Evolutionary conservation across 2,113 vertebrate species (phyloP), one percentile per base, ranked within the genome.

Genomic region (Pelmatolapia mariae): DNA sequence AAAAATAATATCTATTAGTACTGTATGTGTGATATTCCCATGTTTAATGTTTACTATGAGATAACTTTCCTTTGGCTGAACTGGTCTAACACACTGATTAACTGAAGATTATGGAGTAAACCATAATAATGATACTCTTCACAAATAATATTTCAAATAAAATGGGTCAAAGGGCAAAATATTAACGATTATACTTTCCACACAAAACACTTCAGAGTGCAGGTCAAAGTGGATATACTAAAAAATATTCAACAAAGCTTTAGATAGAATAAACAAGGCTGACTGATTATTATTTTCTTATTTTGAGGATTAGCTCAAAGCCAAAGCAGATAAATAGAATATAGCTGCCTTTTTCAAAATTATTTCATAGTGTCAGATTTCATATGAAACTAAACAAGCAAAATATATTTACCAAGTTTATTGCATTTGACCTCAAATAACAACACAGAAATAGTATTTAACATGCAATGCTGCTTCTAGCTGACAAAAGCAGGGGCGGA

Each of bases 61-160:
- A 36, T 63, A 66, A 68, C 33, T 68, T 66, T 68, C 19, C 0
- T 38, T 68, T 68, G 61, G 33, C 33, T 38, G 18, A 68, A 68
- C 11, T 68, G 0, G 33, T 68, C 3, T 68, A 68, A 38, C 0
- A 68, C 0, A 68, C 0, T 22, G 61, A 66, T n/a, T 66, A 66
- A 66, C 10, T 38, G 61, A 68, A 38, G 19, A 68, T 68, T 38
- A 66, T 22, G 0, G 11, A 38, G 0, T 22, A 68, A 66, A 38
- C 38, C 18, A 68, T 13, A 68, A 38, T 66, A 22, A 38, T 68
- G 33, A 0, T 3, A 38, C 61, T 68, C 33, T 68, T 68, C 33
- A 38, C 0, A 13, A 38, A 66, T 38, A 66, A 66, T 66, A 66
- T 66, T 38, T 66, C 4, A 68, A 38, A 66, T 38, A 38, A 68